phyloP scores from a whole-genome alignment of 2,888 invertebrate genomes.

The Loripinus fragilis region DNA sequence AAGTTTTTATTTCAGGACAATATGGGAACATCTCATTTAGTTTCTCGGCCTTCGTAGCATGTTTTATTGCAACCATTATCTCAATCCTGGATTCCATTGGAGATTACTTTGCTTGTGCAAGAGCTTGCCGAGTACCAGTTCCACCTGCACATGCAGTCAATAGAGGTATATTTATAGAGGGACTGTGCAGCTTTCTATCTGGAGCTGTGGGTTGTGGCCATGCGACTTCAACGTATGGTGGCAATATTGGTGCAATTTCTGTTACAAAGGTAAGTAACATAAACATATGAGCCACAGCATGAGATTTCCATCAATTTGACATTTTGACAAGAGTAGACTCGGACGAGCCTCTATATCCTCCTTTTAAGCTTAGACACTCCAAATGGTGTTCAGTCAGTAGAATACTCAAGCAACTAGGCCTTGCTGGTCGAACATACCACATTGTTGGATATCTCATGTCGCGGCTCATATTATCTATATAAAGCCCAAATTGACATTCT shows the following conservation, averaged over 20 bases:
- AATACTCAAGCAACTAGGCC: too few species aligned
- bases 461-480: too few species aligned
- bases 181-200: slow-evolving; percentile 91
- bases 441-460: too few species aligned
- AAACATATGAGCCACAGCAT: too few species aligned
- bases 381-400: too few species aligned
- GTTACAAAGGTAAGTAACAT: slow-evolving; percentile 88
- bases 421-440: too few species aligned
- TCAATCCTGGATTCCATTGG: slow-evolving; percentile 86
- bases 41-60: slow-evolving; percentile 62
- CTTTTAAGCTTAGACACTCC: too few species aligned
- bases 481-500: too few species aligned
- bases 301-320: too few species aligned
- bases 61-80: slow-evolving; percentile 68
- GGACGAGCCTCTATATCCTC: too few species aligned
- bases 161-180: slow-evolving; percentile 88
- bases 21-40: slow-evolving; percentile 66
- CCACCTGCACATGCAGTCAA: slow-evolving; percentile 94
- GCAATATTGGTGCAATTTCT: slow-evolving; percentile 95
- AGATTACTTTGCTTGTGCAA: slow-evolving; percentile 93
- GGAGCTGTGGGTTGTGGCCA: slow-evolving; percentile 94
- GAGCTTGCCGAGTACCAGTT: slow-evolving; percentile 88
- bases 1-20: slow-evolving; percentile 60
- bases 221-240: slow-evolving; percentile 94
- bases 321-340: too few species aligned